These are phyloP conservation scores for Nomia melanderi DNA, from an alignment of 1,140 invertebrate genomes.

Conservation along the genomic window DNA sequence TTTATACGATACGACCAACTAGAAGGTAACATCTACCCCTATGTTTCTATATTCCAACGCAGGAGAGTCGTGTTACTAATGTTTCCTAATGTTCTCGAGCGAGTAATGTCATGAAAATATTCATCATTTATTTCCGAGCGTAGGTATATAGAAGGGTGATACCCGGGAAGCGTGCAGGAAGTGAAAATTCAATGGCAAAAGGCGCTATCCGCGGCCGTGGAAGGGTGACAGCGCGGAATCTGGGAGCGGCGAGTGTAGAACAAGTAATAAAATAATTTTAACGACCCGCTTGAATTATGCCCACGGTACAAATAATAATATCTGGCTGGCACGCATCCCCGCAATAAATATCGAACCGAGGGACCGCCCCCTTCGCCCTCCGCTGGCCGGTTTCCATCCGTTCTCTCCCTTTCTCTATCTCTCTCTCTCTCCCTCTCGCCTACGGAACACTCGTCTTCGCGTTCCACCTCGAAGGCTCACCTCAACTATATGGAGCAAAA, in stretches of 20 bases:
- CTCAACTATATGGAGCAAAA: constrained; percentile 71
- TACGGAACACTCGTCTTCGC: constrained; percentile 55
- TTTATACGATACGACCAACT: too few relatives aligned
- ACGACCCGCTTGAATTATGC: constrained; percentile 79
- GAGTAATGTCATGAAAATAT: background rate
- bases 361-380: constrained; percentile 39
- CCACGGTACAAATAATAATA: constrained; percentile 79
- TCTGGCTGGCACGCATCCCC: constrained; percentile 75
- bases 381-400: constrained; percentile 47
- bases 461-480: constrained; percentile 56
- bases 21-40: too few relatives aligned
- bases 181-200: constrained; percentile 16
- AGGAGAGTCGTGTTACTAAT: too few relatives aligned
- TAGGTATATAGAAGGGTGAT: background rate
- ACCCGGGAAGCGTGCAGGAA: background rate
- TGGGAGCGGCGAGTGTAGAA: constrained; percentile 72
- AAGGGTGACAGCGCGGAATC: constrained; percentile 59
- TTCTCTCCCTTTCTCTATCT: constrained; percentile 9
- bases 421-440: constrained; percentile 36
- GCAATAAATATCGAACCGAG: constrained; percentile 76
- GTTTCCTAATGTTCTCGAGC: too few relatives aligned
- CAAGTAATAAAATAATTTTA: constrained; percentile 80
- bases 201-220: background rate
- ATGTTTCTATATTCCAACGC: too few relatives aligned
- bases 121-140: background rate